phyloP scores from a whole-genome alignment of 2,113 vertebrate genomes.

The Ameiurus melas region DNA sequence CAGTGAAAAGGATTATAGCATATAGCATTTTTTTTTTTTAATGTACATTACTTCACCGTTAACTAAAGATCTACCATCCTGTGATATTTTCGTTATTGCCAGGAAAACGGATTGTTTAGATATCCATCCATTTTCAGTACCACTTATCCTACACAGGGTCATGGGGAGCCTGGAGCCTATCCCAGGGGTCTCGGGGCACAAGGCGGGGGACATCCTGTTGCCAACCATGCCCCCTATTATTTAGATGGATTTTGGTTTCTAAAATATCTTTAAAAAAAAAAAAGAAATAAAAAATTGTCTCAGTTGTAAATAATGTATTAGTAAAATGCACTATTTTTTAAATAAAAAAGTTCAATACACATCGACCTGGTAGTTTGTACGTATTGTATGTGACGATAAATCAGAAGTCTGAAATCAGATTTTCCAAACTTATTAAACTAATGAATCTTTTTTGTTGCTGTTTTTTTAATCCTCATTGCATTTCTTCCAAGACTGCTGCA shows the following conservation, averaged over 20 bases:
- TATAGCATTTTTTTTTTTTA: not conserved
- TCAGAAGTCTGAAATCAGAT: not conserved
- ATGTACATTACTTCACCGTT: not conserved
- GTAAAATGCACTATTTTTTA: not conserved
- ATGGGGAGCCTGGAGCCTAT: too few relatives aligned
- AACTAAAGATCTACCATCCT: not conserved
- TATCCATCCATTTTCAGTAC: too few relatives aligned
- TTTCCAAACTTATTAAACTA: not conserved
- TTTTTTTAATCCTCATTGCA: not conserved
- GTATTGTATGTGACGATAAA: not conserved
- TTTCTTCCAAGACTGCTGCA: not conserved
- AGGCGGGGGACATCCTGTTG: too few relatives aligned
- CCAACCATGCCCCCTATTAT: too few relatives aligned
- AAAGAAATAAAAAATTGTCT: not conserved
- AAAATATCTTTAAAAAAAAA: too few relatives aligned
- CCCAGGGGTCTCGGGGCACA: too few relatives aligned
- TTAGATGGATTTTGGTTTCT: too few relatives aligned
- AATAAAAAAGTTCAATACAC: too few relatives aligned
- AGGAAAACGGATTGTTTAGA: too few relatives aligned
- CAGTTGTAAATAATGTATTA: not conserved
- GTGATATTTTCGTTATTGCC: not conserved
- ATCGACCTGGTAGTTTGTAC: not conserved
- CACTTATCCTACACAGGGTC: too few relatives aligned
- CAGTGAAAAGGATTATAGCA: too few relatives aligned
- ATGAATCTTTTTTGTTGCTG: too few relatives aligned